Conservation (phyloP, 92 coral and sea anemone species). For the Pocillopora grandis region DNA sequence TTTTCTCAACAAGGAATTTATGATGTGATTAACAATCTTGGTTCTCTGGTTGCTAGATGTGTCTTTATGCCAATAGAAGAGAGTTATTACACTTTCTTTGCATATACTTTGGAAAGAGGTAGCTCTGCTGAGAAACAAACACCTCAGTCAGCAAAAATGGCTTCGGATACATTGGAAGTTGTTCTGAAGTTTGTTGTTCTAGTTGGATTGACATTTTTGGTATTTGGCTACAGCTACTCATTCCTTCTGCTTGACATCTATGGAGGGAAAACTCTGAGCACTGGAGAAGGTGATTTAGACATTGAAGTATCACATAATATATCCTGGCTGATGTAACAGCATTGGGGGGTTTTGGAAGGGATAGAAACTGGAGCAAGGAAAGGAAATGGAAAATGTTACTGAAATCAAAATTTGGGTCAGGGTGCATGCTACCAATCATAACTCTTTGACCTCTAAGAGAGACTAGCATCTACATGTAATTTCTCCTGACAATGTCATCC, state of each 20-base stretch:
- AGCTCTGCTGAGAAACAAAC: slow-evolving; percentile 77
- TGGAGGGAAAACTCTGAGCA: slow-evolving; percentile 93
- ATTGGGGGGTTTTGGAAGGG: too few species aligned
- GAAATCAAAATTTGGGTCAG: too few species aligned
- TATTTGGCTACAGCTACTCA: slow-evolving; percentile 94
- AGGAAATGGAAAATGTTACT: too few species aligned
- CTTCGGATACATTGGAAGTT: slow-evolving; percentile 87
- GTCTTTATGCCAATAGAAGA: slow-evolving; percentile 97
- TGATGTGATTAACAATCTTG: slow-evolving; percentile 94
- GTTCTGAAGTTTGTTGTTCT: slow-evolving; percentile 88
- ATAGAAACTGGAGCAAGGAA: too few species aligned
- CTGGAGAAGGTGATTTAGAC: slow-evolving; percentile 84
- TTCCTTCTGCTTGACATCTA: slow-evolving; percentile 89
- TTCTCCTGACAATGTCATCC: too few species aligned
- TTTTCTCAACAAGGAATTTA: slow-evolving; percentile 98
- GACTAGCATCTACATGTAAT: too few species aligned
- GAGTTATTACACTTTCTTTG: slow-evolving; percentile 95
- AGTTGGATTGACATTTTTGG: slow-evolving; percentile 84
- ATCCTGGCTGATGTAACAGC: not conserved
- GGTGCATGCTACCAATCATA: not conserved
- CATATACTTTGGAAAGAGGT: slow-evolving; percentile 81
- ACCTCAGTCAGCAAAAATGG: slow-evolving; percentile 67
- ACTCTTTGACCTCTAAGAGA: not conserved
- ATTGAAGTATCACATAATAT: not conserved
- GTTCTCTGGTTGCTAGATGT: slow-evolving; percentile 93